Evolutionary conservation across 2,888 invertebrate genomes (phyloP).

Genomic region (Adela reaumurella): DNA sequence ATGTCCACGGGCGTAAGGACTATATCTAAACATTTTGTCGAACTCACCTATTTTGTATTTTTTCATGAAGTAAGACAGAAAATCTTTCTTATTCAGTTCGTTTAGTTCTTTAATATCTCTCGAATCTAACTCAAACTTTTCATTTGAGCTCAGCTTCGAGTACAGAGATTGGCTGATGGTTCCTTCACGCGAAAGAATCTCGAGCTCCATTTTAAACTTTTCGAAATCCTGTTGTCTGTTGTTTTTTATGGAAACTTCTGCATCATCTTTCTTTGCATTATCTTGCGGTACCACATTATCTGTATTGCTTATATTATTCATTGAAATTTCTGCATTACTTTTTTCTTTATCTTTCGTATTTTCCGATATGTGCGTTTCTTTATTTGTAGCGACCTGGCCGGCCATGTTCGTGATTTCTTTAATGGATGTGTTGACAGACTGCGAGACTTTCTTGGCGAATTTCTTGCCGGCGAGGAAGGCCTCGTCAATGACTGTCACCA

Average conservation of each 20-base stretch:
- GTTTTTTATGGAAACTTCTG: too few species aligned
- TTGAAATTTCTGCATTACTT: too few species aligned
- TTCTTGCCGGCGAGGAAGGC: conserved; percentile 70
- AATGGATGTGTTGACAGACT: conserved; percentile 6
- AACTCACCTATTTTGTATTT: neutral
- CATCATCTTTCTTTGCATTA: too few species aligned
- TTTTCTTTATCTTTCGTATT: too few species aligned
- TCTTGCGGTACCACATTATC: too few species aligned
- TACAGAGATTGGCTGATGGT: conserved; percentile 38
- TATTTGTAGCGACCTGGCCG: too few species aligned
- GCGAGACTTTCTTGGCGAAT: conserved; percentile 63
- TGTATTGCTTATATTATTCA: too few species aligned
- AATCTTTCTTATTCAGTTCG: conserved; percentile 28
- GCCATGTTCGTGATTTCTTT: too few species aligned
- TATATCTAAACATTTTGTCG: too few species aligned
- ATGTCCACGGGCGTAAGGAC: too few species aligned
- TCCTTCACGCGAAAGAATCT: neutral
- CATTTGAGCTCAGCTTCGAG: conserved; percentile 38
- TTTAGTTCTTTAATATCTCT: conserved; percentile 50
- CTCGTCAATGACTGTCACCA: conserved; percentile 77
- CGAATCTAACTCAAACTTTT: conserved; percentile 38
- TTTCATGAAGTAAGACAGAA: conserved; percentile 20
- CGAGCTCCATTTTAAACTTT: neutral
- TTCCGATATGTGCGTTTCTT: too few species aligned
- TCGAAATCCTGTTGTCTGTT: too few species aligned